Conservation (phyloP, 2,797 vertebrate genomes). For the Petrocephalus sullivani region DNA sequence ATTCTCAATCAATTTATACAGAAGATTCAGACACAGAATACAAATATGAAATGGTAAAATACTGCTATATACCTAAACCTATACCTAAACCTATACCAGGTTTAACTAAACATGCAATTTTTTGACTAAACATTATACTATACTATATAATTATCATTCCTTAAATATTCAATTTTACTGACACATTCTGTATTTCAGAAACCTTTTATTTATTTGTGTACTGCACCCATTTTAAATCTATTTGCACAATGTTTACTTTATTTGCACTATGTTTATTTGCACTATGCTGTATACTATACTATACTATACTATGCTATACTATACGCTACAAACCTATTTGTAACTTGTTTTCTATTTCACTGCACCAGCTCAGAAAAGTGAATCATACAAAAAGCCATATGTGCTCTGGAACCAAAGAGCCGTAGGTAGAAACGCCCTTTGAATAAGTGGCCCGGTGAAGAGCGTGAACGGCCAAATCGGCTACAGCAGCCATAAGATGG, state of each 20-base stretch:
- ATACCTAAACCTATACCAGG: background rate
- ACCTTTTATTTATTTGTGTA: background rate
- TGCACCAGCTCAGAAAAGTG: background rate
- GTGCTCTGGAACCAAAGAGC: background rate
- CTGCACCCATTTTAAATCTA: no score
- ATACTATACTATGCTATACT: no score
- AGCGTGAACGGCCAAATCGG: background rate
- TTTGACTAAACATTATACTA: background rate
- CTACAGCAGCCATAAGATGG: background rate
- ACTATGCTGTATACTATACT: background rate
- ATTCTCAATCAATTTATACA: background rate
- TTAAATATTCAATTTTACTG: no score
- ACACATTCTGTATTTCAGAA: background rate
- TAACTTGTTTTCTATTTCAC: background rate
- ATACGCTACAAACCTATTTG: background rate
- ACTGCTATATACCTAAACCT: background rate
- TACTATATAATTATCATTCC: no score
- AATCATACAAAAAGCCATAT: background rate
- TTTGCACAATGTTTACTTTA: no score
- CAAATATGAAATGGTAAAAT: slow-evolving; percentile 3
- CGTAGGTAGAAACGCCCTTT: background rate
- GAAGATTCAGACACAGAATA: background rate
- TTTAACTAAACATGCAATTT: background rate
- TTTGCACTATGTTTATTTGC: no score
- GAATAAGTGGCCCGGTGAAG: background rate